These are phyloP conservation scores for Sebastes alutus DNA, from an alignment of 2,797 vertebrate species.

Conservation along the genomic window DNA sequence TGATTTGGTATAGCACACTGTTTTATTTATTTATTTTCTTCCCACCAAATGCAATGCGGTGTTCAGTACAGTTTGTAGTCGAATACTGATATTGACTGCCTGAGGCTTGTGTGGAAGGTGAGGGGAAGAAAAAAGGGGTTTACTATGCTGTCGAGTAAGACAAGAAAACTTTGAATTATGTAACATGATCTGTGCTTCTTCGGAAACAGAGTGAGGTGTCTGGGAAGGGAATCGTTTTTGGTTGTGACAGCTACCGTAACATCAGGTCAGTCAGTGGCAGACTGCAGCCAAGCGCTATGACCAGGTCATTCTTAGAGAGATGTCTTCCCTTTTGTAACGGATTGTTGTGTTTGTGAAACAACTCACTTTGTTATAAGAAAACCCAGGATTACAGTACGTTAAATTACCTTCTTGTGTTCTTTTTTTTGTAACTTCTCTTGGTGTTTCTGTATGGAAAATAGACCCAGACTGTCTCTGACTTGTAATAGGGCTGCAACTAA, in stretches of 20 bases:
- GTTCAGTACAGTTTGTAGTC: conserved; percentile 33
- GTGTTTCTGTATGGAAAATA: not conserved
- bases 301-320: not conserved
- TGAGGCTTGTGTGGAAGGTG: conserved; percentile 32
- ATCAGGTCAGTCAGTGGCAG: not conserved
- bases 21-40: conserved; percentile 43
- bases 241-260: not conserved
- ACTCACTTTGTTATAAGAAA: not conserved
- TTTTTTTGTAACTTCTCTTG: not conserved
- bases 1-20: conserved; percentile 57
- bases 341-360: not conserved
- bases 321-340: not conserved
- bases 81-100: conserved; percentile 59
- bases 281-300: not conserved
- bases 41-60: conserved; percentile 21
- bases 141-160: not conserved
- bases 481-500: not conserved
- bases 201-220: not conserved
- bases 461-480: not conserved
- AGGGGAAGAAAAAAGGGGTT: not conserved
- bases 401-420: not conserved
- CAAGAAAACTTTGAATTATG: conserved; percentile 7
- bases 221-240: not conserved
- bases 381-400: not conserved
- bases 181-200: not conserved